A percentile compares a stretch with the other conserved stretches of the same genome.
Conservation (phyloP, 1,140 invertebrate species). For the Elymnias hypermnestra region DNA sequence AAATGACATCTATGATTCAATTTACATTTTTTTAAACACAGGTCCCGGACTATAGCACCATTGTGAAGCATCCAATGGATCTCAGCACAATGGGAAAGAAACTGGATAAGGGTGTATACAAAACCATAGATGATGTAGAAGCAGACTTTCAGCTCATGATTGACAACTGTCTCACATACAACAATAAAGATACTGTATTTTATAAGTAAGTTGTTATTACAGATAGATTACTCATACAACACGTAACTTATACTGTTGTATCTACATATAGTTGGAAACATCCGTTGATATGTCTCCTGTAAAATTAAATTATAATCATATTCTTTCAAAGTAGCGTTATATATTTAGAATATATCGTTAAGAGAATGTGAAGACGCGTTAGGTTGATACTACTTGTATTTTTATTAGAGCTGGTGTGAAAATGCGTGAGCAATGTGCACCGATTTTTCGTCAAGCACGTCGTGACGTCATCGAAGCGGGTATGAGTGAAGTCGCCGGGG, state of each 20-base stretch:
- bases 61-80: constrained; percentile 97
- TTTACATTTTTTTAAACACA: constrained; percentile 47
- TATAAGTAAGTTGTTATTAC: constrained; percentile 78
- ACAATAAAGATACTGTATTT: constrained; percentile 94
- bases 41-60: constrained; percentile 94
- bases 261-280: too few relatives aligned
- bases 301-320: too few relatives aligned
- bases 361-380: too few relatives aligned
- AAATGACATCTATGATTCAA: too few relatives aligned
- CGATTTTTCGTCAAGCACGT: constrained; percentile 85
- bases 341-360: too few relatives aligned
- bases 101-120: constrained; percentile 86
- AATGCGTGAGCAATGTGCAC: constrained; percentile 89
- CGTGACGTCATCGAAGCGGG: constrained; percentile 85
- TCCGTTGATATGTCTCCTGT: too few relatives aligned
- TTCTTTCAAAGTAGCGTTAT: too few relatives aligned
- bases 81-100: constrained; percentile 93
- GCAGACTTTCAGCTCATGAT: constrained; percentile 96
- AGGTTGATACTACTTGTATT: too few relatives aligned
- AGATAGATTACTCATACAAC: too few relatives aligned
- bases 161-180: constrained; percentile 95
- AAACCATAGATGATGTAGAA: constrained; percentile 87
- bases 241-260: too few relatives aligned
- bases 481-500: constrained; percentile 34
- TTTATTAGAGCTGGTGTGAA: constrained; percentile 88